These are phyloP conservation scores for Cheilosia impressa DNA, from an alignment of 2,888 invertebrate genomes.

Conservation along the genomic window DNA sequence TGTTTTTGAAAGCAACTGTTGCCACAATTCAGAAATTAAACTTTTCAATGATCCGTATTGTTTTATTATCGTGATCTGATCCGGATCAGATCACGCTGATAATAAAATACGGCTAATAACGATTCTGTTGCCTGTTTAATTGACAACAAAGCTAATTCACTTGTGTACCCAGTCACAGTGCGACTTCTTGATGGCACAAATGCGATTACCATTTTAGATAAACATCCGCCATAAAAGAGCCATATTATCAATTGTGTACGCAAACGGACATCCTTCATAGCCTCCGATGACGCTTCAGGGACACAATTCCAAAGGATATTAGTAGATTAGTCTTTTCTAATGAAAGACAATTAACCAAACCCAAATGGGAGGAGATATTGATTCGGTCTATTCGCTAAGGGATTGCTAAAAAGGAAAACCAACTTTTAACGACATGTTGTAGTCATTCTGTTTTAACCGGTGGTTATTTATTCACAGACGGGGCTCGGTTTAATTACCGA, in stretches of 20 bases:
- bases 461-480: conserved; percentile 44
- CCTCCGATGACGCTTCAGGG: conserved; percentile 29
- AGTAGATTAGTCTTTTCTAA: conserved; percentile 46
- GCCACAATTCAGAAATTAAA: no score
- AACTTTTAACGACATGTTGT: conserved; percentile 48
- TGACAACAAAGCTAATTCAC: conserved; percentile 41
- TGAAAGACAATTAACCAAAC: conserved; percentile 40
- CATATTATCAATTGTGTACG: conserved; percentile 10
- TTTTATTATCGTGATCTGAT: no score
- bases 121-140: conserved; percentile 42
- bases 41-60: no score
- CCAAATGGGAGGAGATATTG: conserved; percentile 12
- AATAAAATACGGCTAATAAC: no score
- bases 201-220: conserved; percentile 56
- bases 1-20: no score
- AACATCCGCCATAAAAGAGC: conserved; percentile 46
- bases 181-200: conserved; percentile 10
- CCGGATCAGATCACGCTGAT: no score
- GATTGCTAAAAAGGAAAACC: no score
- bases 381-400: background rate
- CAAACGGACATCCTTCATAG: conserved; percentile 38
- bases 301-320: conserved; percentile 36
- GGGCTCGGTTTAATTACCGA: conserved; percentile 49
- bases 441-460: conserved; percentile 32
- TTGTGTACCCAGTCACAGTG: conserved; percentile 9